phyloP scores from a whole-genome alignment of 2,113 vertebrate genomes.

The Tringa solitaria region DNA sequence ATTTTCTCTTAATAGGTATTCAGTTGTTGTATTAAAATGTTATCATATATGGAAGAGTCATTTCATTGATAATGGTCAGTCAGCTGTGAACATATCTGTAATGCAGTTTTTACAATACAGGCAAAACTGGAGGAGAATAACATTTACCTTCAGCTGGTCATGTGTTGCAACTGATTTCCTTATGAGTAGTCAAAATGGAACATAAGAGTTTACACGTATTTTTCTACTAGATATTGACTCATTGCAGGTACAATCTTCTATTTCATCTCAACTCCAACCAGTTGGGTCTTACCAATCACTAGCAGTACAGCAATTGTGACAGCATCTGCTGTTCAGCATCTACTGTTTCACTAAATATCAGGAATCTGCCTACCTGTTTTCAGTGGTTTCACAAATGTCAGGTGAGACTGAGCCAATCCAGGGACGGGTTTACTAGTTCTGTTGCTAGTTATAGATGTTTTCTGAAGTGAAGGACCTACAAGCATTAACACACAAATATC shows the following conservation, averaged over 20 bases:
- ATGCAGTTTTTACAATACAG: not conserved
- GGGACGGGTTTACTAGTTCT: conserved; percentile 62
- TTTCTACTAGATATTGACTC: not conserved
- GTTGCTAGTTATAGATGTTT: conserved; percentile 18
- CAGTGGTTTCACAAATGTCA: conserved; percentile 84
- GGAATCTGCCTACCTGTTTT: conserved; percentile 79
- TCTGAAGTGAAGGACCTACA: conserved; percentile 60
- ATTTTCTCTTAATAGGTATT: not conserved
- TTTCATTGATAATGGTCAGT: not conserved
- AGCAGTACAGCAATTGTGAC: not conserved
- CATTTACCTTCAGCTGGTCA: not conserved
- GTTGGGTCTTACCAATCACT: not conserved
- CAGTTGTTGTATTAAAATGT: not conserved
- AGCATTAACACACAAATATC: not conserved
- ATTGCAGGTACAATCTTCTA: not conserved
- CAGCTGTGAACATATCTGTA: not conserved
- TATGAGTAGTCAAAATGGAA: not conserved
- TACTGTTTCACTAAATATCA: conserved; percentile 30
- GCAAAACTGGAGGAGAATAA: not conserved
- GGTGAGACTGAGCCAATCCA: conserved; percentile 83
- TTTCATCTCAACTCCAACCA: not conserved
- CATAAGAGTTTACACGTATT: not conserved
- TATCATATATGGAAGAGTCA: not conserved
- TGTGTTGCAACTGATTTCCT: not conserved
- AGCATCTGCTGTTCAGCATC: not conserved